These are phyloP conservation scores for Scopus umbretta DNA, from an alignment of 2,113 vertebrate species.

Conservation along the genomic window DNA sequence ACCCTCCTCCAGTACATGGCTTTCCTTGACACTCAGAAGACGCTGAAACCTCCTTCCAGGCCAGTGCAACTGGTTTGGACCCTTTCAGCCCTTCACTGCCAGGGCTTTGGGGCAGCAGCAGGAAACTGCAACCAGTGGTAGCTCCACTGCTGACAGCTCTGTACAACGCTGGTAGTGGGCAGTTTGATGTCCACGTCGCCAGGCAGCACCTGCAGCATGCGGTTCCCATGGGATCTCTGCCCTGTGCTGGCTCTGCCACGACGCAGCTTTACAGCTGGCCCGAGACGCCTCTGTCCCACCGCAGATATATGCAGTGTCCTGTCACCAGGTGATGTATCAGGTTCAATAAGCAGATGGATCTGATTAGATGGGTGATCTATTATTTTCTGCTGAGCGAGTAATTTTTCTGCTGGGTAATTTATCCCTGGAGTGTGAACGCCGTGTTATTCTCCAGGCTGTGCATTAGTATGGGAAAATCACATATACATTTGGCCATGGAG, in stretches of 20 bases:
- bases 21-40: background rate
- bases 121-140: background rate
- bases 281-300: background rate
- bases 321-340: background rate
- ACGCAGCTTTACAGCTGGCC: background rate
- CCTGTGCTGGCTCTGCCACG: background rate
- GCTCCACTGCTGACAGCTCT: rapidly evolving
- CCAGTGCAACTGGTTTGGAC: background rate
- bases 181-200: background rate
- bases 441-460: background rate
- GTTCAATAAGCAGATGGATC: background rate
- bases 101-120: background rate
- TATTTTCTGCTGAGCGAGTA: background rate
- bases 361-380: background rate
- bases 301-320: background rate
- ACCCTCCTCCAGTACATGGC: background rate
- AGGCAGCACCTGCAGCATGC: background rate
- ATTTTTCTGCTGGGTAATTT: background rate
- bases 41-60: background rate
- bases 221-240: background rate
- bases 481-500: background rate
- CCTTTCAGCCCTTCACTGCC: background rate
- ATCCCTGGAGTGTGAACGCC: background rate
- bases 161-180: background rate
- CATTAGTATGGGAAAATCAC: background rate